These are phyloP conservation scores for Chromobotia macracanthus DNA, from an alignment of 2,797 vertebrate genomes.

Conservation along the genomic window DNA sequence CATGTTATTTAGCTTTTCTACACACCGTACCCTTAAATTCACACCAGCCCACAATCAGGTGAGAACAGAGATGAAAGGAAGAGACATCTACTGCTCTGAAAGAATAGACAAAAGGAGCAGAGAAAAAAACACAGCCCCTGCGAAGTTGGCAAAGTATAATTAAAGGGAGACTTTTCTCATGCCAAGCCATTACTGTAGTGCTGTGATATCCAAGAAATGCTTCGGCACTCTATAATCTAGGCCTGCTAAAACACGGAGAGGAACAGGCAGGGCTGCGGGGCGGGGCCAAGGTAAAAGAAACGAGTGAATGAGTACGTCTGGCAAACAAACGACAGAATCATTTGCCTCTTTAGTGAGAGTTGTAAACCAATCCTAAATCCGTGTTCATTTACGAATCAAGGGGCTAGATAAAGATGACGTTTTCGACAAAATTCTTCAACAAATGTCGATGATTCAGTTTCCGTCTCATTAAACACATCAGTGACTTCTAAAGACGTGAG, in stretches of 20 bases:
- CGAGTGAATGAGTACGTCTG: not conserved
- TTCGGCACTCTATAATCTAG: constrained; percentile 73
- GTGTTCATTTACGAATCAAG: not conserved
- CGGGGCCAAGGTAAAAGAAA: not conserved
- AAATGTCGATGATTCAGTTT: constrained; percentile 34
- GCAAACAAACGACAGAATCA: not conserved
- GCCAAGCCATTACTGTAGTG: constrained; percentile 74
- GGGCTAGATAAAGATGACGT: not conserved
- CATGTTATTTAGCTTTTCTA: constrained; percentile 60
- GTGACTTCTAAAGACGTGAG: constrained; percentile 51
- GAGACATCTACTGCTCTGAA: constrained; percentile 44
- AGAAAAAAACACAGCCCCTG: constrained; percentile 39
- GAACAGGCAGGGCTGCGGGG: constrained; percentile 22
- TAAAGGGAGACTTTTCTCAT: constrained; percentile 76
- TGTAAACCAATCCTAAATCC: not conserved
- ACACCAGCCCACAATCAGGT: constrained; percentile 59
- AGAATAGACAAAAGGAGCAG: constrained; percentile 46
- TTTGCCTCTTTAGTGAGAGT: constrained; percentile 5
- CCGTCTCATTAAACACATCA: constrained; percentile 42
- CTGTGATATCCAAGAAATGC: constrained; percentile 74
- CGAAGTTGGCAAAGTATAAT: constrained; percentile 74
- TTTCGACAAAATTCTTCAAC: not conserved
- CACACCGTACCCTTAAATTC: constrained; percentile 62
- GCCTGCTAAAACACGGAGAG: constrained; percentile 51
- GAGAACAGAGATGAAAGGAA: constrained; percentile 65